Conservation (phyloP, 2,113 vertebrate genomes). For the Sturnus vulgaris region DNA sequence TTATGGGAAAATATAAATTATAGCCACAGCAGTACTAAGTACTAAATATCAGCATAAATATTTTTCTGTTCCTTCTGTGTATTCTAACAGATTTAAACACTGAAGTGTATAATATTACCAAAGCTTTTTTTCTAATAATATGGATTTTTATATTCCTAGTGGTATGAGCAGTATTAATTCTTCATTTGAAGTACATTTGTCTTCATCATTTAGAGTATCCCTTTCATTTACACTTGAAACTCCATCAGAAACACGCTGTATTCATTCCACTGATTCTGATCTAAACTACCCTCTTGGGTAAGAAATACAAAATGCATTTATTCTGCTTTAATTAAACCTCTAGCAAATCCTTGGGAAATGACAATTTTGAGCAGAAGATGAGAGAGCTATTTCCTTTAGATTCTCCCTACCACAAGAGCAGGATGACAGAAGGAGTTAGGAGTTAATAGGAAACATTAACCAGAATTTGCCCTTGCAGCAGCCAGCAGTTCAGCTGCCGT, state of each 20-base stretch:
- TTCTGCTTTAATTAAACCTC: conserved; percentile 52
- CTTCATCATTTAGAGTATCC: not conserved
- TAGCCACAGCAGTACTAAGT: not conserved
- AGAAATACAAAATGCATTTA: conserved; percentile 46
- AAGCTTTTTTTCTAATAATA: not conserved
- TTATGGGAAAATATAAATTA: not conserved
- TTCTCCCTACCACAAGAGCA: not conserved
- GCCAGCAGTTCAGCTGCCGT: not conserved
- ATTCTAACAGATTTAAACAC: not conserved
- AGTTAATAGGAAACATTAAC: conserved; percentile 53
- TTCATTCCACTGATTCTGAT: conserved; percentile 36
- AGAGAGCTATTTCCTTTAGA: not conserved
- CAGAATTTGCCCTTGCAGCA: conserved; percentile 46
- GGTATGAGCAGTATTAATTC: not conserved
- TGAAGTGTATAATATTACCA: not conserved
- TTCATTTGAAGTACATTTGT: conserved; percentile 44
- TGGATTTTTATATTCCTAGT: not conserved
- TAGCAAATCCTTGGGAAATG: not conserved
- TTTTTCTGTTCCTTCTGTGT: not conserved
- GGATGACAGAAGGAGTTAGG: conserved; percentile 31
- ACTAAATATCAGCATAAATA: conserved; percentile 14
- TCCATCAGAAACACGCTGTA: not conserved
- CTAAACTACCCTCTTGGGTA: conserved; percentile 8
- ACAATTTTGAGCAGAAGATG: not conserved
- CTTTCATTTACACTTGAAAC: conserved; percentile 22